Percentiles rank a stretch among this genome's conserved stretches.
Conservation (phyloP, 2,888 invertebrate genomes). For the Teleiodes luculella region DNA sequence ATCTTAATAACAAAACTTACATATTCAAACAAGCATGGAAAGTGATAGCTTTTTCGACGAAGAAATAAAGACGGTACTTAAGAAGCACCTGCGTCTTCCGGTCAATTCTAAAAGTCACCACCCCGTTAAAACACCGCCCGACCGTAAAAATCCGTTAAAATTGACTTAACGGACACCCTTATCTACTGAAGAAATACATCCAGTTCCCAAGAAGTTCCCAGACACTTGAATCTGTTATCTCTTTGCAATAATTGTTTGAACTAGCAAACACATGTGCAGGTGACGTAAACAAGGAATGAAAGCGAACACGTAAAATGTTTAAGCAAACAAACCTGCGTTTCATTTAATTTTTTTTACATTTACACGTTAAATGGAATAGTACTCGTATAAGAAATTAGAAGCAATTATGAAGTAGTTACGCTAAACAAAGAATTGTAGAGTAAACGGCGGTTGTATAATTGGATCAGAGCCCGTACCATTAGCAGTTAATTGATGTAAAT, state of each 20-base stretch:
- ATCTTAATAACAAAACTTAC: no score
- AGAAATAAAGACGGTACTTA: neutral
- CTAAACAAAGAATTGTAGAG: constrained; percentile 39
- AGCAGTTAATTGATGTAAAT: constrained; percentile 48
- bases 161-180: constrained; percentile 10
- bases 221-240: constrained; percentile 25
- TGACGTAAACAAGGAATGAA: constrained; percentile 45
- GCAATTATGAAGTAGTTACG: constrained; percentile 30
- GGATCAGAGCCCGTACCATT: constrained; percentile 65
- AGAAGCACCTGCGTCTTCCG: constrained; percentile 54
- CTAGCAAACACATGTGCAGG: constrained; percentile 36
- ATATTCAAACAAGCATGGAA: no score
- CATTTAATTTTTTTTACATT: neutral
- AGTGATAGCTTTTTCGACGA: no score
- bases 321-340: constrained; percentile 10
- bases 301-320: constrained; percentile 30
- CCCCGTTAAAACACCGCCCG: constrained; percentile 53
- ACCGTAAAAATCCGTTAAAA: constrained; percentile 70
- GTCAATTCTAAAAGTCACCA: constrained; percentile 37
- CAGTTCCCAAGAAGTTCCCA: constrained; percentile 17
- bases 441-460: constrained; percentile 41
- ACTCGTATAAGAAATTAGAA: constrained; percentile 20
- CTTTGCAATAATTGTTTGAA: constrained; percentile 30
- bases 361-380: no score
- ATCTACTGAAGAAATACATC: constrained; percentile 20